Evolutionary conservation across 2,113 vertebrate genomes (phyloP), one percentile per base, ranked within the genome.

Genomic region (Epinephelus fuscoguttatus): DNA sequence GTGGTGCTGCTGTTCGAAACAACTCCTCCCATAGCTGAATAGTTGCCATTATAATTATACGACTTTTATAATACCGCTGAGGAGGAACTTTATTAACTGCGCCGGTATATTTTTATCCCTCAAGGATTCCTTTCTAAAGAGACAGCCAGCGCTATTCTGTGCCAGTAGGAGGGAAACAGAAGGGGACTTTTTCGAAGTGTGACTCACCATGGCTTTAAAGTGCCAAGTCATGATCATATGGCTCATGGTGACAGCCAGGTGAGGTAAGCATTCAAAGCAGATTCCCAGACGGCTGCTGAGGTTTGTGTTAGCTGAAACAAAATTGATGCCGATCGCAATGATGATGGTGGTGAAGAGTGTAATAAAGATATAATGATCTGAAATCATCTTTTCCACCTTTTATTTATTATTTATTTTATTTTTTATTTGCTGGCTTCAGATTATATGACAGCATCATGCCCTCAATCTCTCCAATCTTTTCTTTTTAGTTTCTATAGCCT

Each of bases 181-280:
- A 75, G 73, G 85, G 81, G 79, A 83, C 45, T 63, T 86, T 78
- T 75, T 2, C n/a, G 4, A 74, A 14, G 42, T 84, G 25, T 93
- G 91, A 91, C 60, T 92, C 87, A 90, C 15, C 6, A 53, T n/a
- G 50, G 61, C 63, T 63, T 15, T 4, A 70, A 84, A 75, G 4
- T 64, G 66, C 76, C 6, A 49, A 86, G 53, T 91, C 88, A 92
- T 72, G 19, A 17, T 82, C 70, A 74, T 18, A 60, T 63, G 57
- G 27, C 47, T 78, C 57, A 25, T 25, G 68, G 50, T 90, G 67
- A 78, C 59, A 68, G 37, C 4, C 61, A 87, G 80, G 73, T 68
- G 66, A 42, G 47, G 45, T 80, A 75, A 52, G 21, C 5, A 25
- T 18, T 37, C 17, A 59, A 5, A 40, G 25, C n/a, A 25, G 47